A percentile compares a stretch with the other conserved stretches of the same genome.
Evolutionary conservation across 2,113 vertebrate species (phyloP).

Genomic region (Nicator chloris): DNA sequence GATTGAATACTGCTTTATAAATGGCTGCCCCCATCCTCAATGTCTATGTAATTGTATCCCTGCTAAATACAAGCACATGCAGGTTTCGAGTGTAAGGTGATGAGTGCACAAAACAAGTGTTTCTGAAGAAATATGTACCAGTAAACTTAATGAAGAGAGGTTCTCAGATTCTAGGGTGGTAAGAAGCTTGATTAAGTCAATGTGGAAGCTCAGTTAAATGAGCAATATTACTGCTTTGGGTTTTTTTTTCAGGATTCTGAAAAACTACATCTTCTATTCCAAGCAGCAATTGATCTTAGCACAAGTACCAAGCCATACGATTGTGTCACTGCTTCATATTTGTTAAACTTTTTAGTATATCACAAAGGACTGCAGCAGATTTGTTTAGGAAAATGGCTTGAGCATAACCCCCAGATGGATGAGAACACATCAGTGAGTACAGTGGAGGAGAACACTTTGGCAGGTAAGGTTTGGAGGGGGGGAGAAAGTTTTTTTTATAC

Average conservation of each 20-base stretch:
- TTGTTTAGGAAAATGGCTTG: conserved; percentile 57
- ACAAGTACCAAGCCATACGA: conserved; percentile 92
- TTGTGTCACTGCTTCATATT: conserved; percentile 89
- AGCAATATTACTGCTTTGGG: background rate
- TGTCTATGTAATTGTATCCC: background rate
- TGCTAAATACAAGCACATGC: background rate
- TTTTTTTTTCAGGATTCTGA: conserved; percentile 67
- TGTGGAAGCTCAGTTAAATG: background rate
- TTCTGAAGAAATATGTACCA: background rate
- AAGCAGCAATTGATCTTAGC: conserved; percentile 86
- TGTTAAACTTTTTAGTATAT: conserved; percentile 84
- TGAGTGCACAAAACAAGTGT: background rate
- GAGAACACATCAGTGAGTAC: background rate
- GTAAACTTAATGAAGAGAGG: background rate
- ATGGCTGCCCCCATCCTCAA: background rate
- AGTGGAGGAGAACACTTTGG: conserved; percentile 84
- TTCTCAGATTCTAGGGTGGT: background rate
- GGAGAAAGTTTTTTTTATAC: background rate
- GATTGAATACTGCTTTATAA: background rate
- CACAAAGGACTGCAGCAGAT: conserved; percentile 68
- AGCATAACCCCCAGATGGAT: background rate
- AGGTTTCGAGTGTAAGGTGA: background rate
- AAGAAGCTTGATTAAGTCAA: background rate
- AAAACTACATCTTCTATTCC: conserved; percentile 72
- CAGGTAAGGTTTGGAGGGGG: conserved; percentile 71